A percentile compares a stretch with the other conserved stretches of the same genome.
Conservation (phyloP, 2,888 invertebrate genomes). For the Elysia crispata region DNA sequence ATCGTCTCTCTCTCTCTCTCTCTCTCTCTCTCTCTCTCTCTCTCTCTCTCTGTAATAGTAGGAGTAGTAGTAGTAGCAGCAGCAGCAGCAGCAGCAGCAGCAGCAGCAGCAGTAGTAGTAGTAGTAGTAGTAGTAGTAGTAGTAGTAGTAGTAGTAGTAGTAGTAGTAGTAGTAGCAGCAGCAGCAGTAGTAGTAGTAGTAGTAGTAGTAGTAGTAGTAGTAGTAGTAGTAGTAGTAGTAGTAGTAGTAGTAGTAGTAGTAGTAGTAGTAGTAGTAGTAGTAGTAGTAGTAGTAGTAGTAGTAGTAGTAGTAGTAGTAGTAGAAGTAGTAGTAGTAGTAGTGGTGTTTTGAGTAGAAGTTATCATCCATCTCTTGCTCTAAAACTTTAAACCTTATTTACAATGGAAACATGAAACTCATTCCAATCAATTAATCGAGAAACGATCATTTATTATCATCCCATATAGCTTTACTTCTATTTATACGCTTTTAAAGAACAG, state of each 20-base stretch:
- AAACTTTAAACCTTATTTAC: no score
- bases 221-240: neutral
- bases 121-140: slow-evolving; percentile 4
- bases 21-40: slow-evolving; percentile 9
- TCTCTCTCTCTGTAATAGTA: no score
- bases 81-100: no score
- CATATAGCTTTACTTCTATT: no score
- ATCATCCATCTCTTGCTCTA: no score
- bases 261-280: slow-evolving; percentile 9
- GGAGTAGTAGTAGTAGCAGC: no score
- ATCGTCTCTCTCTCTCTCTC: no score
- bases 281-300: slow-evolving; percentile 9
- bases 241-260: slow-evolving; percentile 9
- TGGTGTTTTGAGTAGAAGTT: no score
- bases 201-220: neutral
- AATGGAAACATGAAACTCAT: no score
- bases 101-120: neutral
- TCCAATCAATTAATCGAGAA: no score
- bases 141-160: slow-evolving; percentile 9
- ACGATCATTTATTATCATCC: no score
- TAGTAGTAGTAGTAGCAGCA: slow-evolving; percentile 1
- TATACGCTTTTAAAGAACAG: no score
- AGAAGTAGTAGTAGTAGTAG: neutral
- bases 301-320: slow-evolving; percentile 9
- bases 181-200: slow-evolving; percentile 1